Conservation (phyloP, 2,113 vertebrate species). For the Cryptotis parvus region DNA sequence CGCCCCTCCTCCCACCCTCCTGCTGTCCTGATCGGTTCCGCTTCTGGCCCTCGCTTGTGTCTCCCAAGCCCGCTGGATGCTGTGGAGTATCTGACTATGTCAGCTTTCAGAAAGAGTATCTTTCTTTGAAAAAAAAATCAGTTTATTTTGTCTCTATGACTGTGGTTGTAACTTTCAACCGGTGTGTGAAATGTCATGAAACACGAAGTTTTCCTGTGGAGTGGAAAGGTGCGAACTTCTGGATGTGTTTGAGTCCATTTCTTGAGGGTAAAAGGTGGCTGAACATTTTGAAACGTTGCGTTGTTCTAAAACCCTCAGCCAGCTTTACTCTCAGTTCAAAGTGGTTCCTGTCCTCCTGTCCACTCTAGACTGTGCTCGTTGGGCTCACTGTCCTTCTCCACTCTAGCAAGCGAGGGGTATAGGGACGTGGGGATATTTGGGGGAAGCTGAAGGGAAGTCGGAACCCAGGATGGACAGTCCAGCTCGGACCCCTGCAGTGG, state of each 20-base stretch:
- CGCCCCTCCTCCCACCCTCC: too few species aligned
- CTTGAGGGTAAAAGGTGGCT: neutral
- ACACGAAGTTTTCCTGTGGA: neutral
- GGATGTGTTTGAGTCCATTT: neutral
- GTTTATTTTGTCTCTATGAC: too few species aligned
- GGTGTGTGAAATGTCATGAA: too few species aligned
- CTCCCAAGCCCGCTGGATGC: too few species aligned
- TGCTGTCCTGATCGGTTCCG: too few species aligned
- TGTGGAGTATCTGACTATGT: too few species aligned
- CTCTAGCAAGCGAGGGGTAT: accelerated
- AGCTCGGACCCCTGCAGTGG: too few species aligned
- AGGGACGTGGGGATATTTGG: accelerated
- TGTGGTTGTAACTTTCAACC: too few species aligned
- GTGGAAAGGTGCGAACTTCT: neutral
- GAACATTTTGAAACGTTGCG: neutral
- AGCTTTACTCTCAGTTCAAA: neutral
- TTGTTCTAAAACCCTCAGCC: neutral
- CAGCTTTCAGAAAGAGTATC: too few species aligned
- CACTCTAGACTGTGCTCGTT: neutral
- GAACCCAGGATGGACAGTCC: accelerated
- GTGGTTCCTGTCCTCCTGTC: too few species aligned
- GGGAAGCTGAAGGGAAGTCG: neutral
- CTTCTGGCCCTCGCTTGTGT: too few species aligned
- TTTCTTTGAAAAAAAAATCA: too few species aligned
- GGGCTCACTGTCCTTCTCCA: neutral